A percentile compares a stretch with the other conserved stretches of the same genome.
These are phyloP conservation scores for Campoplex nolae DNA, from an alignment of 2,888 invertebrate species.

Conservation along the genomic window DNA sequence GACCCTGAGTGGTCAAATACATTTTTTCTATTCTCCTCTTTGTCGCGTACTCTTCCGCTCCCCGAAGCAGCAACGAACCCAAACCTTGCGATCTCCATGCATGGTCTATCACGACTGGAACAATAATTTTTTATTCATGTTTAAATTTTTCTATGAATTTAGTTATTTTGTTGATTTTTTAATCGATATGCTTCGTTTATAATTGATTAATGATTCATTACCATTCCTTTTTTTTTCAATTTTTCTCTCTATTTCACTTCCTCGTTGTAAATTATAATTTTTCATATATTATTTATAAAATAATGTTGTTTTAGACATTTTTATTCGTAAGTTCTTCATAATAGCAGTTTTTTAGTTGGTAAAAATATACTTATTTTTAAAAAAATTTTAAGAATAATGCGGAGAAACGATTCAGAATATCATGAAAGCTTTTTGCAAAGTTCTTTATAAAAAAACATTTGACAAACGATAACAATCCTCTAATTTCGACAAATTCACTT, in stretches of 20 bases:
- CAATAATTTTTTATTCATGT: background rate
- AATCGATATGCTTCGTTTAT: background rate
- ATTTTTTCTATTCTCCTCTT: slow-evolving; percentile 88
- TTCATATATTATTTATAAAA: background rate
- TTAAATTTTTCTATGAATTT: background rate
- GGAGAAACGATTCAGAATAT: too few species aligned
- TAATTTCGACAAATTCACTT: background rate
- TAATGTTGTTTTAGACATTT: background rate
- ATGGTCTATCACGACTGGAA: slow-evolving; percentile 90
- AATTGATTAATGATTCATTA: background rate
- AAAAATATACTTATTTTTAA: background rate
- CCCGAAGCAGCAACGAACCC: slow-evolving; percentile 91
- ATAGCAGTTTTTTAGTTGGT: background rate
- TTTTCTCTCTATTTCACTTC: background rate
- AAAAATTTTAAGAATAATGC: too few species aligned
- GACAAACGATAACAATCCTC: background rate
- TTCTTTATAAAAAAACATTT: too few species aligned
- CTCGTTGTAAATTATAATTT: background rate
- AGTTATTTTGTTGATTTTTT: background rate
- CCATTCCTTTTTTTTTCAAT: background rate
- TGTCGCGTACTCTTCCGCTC: slow-evolving; percentile 90
- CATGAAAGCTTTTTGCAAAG: too few species aligned
- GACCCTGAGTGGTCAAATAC: slow-evolving; percentile 90
- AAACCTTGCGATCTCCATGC: slow-evolving; percentile 90
- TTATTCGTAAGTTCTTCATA: background rate